Percentiles rank a stretch among this genome's conserved stretches.
Evolutionary conservation across 2,888 invertebrate species (phyloP).

Genomic region (Lasius platythorax): DNA sequence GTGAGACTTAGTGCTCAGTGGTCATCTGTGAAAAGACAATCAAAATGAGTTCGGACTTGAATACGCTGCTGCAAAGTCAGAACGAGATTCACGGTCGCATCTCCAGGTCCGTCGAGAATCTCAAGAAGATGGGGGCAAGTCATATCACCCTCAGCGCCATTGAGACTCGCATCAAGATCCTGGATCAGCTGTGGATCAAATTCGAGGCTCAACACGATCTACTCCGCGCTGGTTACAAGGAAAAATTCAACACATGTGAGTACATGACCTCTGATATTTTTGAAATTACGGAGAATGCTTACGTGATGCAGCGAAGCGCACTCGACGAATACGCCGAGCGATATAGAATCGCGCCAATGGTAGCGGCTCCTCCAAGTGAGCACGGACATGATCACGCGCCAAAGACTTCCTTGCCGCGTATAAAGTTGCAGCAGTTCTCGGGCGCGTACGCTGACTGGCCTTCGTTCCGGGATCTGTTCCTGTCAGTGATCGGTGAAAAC

Average conservation of each 20-base stretch:
- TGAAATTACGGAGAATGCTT: too few relatives aligned
- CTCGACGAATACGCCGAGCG: too few relatives aligned
- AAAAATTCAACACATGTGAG: neutral
- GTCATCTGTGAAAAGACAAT: neutral
- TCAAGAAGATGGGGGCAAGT: neutral
- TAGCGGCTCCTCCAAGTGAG: too few relatives aligned
- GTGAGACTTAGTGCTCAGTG: too few relatives aligned
- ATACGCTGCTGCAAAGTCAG: neutral
- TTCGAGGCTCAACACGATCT: neutral
- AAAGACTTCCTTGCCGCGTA: too few relatives aligned
- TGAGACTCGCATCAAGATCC: neutral
- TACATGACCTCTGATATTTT: too few relatives aligned
- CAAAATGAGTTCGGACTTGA: neutral
- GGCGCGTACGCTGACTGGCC: neutral
- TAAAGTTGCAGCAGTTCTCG: too few relatives aligned
- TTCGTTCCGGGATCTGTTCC: neutral
- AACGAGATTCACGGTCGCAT: neutral
- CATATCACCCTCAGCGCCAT: neutral
- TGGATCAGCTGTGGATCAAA: neutral
- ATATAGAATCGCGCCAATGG: too few relatives aligned
- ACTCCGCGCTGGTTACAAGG: neutral
- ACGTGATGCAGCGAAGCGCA: too few relatives aligned
- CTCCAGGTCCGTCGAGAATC: neutral
- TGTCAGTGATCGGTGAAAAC: neutral
- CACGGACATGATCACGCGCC: too few relatives aligned